Evolutionary conservation across 2,113 vertebrate genomes (phyloP).

Genomic region (Brienomyrus longianalis): DNA sequence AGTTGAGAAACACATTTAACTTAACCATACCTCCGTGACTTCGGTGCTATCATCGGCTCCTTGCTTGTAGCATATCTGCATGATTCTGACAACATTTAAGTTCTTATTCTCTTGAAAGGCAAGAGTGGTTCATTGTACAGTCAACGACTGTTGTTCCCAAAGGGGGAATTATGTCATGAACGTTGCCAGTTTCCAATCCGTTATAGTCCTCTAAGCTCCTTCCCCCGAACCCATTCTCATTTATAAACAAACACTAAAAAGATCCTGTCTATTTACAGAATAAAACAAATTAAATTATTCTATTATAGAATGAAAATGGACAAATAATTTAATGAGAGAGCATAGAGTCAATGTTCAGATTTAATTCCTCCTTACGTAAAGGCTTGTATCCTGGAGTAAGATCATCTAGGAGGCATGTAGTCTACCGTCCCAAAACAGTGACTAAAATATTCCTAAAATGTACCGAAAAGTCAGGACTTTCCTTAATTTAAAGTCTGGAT

Average conservation of each 20-base stretch:
- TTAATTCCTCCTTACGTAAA: not conserved
- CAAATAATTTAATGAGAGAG: not conserved
- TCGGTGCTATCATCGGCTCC: not conserved
- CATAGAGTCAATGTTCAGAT: not conserved
- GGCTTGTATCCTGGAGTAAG: not conserved
- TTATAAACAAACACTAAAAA: not conserved
- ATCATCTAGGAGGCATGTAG: not conserved
- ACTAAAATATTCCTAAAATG: not conserved
- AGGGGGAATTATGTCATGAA: not conserved
- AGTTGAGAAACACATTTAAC: not conserved
- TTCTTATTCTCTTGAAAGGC: not conserved
- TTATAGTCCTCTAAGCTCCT: not conserved
- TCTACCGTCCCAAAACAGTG: not conserved
- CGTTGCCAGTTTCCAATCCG: not conserved
- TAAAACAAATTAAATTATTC: conserved; percentile 1
- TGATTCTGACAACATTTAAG: not conserved
- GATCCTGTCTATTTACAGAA: not conserved
- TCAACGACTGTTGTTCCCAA: not conserved
- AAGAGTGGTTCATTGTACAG: not conserved
- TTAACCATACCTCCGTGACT: not conserved
- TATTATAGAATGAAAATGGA: not conserved
- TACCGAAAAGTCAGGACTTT: not conserved
- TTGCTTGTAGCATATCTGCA: not conserved
- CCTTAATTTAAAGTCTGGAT: not conserved
- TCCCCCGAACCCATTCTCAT: not conserved